Evolutionary conservation across 1,140 invertebrate species (phyloP), one percentile per base, ranked within the genome.

Genomic region (Sitophilus oryzae): DNA sequence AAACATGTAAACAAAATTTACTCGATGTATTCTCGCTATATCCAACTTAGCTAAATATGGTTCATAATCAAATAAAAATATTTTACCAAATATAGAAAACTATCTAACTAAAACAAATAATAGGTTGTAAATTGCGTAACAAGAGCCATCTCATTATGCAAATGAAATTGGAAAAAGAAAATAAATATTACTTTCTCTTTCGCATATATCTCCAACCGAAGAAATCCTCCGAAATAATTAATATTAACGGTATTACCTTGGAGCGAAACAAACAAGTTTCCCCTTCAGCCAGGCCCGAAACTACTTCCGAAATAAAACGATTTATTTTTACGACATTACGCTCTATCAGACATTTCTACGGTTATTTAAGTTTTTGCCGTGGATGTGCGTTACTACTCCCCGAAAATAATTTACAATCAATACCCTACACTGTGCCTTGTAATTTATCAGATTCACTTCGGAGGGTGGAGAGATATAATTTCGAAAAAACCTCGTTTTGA

Each of bases 391-490:
- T 47, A 40, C 48, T 44, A 54, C 42, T 52, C 49, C 51, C 34
- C 21, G 43, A 56, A 60, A 60, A 63, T 66, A 61, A 61, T 61
- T 58, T 60, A 57, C 54, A 66, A 66, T 65, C 65, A 56, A 64
- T 62, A 52, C 54, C 52, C 51, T 52, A n/a, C 35, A 44, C 50
- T 50, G 52, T 25, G 41, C 44, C 16, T 52, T 36, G 60, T 62
- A 62, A 62, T 65, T 65, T 58, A 60, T 60, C 54, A 52, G 51
- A 62, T 58, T 47, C 43, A 38, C 43, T 58, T 11, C 38, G 25
- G 45, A n/a, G 49, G 56, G 48, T 41, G 48, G 48, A 50, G n/a
- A 36, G 25, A 40, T 40, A 60, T 62, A 62, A 60, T 62, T 60
- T 59, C 49, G 53, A 56, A 55, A 59, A 62, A 60, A 47, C 36